Conservation (phyloP, 1,140 invertebrate genomes). For the Zophobas morio region DNA sequence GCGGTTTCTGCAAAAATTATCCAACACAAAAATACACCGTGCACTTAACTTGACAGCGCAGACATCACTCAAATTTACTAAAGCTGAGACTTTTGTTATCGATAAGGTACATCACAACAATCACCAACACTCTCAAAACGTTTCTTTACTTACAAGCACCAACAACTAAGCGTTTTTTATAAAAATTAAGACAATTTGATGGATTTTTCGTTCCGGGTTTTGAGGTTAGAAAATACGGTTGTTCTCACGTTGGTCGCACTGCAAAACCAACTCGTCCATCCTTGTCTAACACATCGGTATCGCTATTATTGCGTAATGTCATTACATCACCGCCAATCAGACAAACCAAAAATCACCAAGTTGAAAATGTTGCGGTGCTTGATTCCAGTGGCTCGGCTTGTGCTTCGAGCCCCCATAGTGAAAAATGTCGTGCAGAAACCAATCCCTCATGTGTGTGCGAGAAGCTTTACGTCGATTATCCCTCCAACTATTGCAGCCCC, state of each 20-base stretch:
- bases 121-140: background rate
- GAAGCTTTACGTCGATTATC: slow-evolving; percentile 9
- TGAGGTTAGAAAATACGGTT: slow-evolving; percentile 9
- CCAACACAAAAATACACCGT: slow-evolving; percentile 39
- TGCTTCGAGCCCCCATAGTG: background rate
- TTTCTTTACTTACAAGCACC: background rate
- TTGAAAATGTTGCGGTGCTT: slow-evolving; percentile 21
- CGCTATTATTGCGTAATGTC: slow-evolving; percentile 14
- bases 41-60: slow-evolving; percentile 42
- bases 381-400: slow-evolving; percentile 10
- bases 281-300: slow-evolving; percentile 16
- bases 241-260: slow-evolving; percentile 5
- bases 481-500: background rate
- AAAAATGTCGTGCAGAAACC: slow-evolving; percentile 15
- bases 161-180: background rate
- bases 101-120: background rate
- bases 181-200: slow-evolving; percentile 4
- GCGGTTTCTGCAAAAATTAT: slow-evolving; percentile 40
- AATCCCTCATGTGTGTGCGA: background rate
- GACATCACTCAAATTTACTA: slow-evolving; percentile 39
- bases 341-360: slow-evolving; percentile 2
- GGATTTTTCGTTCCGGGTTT: slow-evolving; percentile 12
- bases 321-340: background rate
- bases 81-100: slow-evolving; percentile 1
- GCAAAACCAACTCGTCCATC: background rate